Evolutionary conservation across 1,140 invertebrate genomes (phyloP), one percentile per base, ranked within the genome.

Genomic region (Pseudomyrmex concolor): DNA sequence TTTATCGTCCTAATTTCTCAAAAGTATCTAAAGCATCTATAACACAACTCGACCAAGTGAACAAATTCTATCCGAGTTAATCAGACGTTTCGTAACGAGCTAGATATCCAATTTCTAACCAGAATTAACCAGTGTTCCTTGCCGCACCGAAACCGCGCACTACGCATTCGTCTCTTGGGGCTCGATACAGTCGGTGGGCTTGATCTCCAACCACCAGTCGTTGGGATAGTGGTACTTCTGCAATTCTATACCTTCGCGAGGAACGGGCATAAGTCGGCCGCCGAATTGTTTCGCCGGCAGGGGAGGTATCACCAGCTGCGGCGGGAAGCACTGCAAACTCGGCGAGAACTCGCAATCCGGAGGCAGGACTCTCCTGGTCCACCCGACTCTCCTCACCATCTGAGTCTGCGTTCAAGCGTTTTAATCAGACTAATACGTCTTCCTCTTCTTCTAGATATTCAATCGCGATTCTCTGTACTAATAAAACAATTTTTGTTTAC

Each of bases 161-260:
- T 89, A 91, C 66, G 89, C 85, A 63, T 76, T 85, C 5, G 67
- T 55, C n/a, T 90, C 83, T 63, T 89, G 84, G 2, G 68, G 83
- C 34, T 92, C 92, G 17, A 91, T 80, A 51, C 95, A 95, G 62
- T 94, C 94, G 54, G 94, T 93, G 8, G 95, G 95, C 77, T 94
- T 94, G 15, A 95, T 89, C 84, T 95, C 95, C 85, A 95, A 93
- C 95, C 95, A 96, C 96, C 96, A 96, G 77, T 95, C 94, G 54
- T 95, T 94, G 1, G 95, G 95, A 90, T 95, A 96, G 54, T 96
- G 94, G 89, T 96, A 96, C 87, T 96, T 96, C 82, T 95, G 95
- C 43, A 96, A 93, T 91, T 96, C 96, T 48, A 96, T 95, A 74
- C 95, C 95, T 89, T 96, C 95, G 50, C 94, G 86, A 1, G 96